Evolutionary conservation across 2,888 invertebrate species (phyloP).

Genomic region (Geotrupes spiniger): DNA sequence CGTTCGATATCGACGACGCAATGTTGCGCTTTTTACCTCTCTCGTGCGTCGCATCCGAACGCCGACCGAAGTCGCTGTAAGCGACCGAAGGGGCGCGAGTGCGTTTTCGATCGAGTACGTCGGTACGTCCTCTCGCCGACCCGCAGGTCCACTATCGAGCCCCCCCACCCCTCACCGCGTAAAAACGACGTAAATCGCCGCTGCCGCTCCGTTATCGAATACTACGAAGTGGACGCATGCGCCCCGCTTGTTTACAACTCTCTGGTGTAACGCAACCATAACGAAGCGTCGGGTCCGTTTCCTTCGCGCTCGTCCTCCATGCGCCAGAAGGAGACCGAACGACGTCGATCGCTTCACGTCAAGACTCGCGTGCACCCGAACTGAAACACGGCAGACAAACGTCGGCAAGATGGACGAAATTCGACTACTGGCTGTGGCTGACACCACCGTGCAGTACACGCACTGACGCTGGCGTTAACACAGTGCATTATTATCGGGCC

Average conservation of each 20-base stretch:
- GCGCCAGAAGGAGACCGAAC: conserved; percentile 22
- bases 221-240: conserved; percentile 49
- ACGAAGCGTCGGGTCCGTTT: conserved; percentile 8
- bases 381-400: conserved; percentile 28
- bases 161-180: too few relatives aligned
- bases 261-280: conserved; percentile 10
- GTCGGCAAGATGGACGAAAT: conserved; percentile 41
- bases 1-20: background rate
- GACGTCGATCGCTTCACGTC: conserved; percentile 30
- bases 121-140: too few relatives aligned
- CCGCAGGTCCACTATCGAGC: too few relatives aligned
- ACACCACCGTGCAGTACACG: too few relatives aligned
- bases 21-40: too few relatives aligned
- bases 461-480: too few relatives aligned
- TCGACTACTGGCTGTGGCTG: conserved; percentile 10
- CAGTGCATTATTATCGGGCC: too few relatives aligned
- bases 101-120: too few relatives aligned
- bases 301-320: conserved; percentile 11
- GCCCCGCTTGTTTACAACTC: conserved; percentile 54
- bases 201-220: conserved; percentile 41
- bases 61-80: too few relatives aligned
- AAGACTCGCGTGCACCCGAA: conserved; percentile 29
- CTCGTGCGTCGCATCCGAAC: too few relatives aligned
- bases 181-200: too few relatives aligned
- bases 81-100: too few relatives aligned